These are phyloP conservation scores for Sisor rabdophorus DNA, from an alignment of 2,113 vertebrate genomes.

Conservation along the genomic window DNA sequence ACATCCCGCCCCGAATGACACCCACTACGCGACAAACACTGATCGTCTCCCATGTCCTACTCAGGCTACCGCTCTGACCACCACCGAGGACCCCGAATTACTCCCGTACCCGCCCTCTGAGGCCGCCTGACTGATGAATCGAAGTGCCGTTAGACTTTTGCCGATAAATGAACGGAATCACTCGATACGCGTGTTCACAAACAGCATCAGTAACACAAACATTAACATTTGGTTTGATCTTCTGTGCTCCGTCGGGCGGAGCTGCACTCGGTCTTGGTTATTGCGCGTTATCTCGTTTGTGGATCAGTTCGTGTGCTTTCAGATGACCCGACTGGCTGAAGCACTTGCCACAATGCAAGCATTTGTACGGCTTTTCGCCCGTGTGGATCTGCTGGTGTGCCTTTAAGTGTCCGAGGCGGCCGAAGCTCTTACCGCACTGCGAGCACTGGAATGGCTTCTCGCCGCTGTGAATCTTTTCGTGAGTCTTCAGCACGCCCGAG, in stretches of 20 bases:
- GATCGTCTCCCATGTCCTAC: background rate
- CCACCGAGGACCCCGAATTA: background rate
- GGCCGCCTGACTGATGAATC: background rate
- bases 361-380: slow-evolving; percentile 69
- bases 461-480: slow-evolving; percentile 75
- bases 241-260: background rate
- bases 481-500: slow-evolving; percentile 71
- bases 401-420: slow-evolving; percentile 74
- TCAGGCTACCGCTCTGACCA: background rate
- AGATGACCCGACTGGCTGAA: slow-evolving; percentile 77
- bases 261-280: slow-evolving; percentile 49
- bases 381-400: slow-evolving; percentile 78
- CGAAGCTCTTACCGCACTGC: slow-evolving; percentile 76
- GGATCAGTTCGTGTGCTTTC: slow-evolving; percentile 75
- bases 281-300: slow-evolving; percentile 64
- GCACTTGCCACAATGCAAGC: slow-evolving; percentile 66
- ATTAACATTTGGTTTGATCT: background rate
- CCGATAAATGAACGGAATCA: background rate
- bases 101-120: background rate
- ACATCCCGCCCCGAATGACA: background rate
- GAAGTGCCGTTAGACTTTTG: background rate
- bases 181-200: background rate
- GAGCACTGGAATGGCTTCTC: slow-evolving; percentile 73
- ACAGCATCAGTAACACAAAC: background rate
- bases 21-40: background rate